Evolutionary conservation across 2,888 invertebrate genomes (phyloP).

Genomic region (Hydraecia micacea): DNA sequence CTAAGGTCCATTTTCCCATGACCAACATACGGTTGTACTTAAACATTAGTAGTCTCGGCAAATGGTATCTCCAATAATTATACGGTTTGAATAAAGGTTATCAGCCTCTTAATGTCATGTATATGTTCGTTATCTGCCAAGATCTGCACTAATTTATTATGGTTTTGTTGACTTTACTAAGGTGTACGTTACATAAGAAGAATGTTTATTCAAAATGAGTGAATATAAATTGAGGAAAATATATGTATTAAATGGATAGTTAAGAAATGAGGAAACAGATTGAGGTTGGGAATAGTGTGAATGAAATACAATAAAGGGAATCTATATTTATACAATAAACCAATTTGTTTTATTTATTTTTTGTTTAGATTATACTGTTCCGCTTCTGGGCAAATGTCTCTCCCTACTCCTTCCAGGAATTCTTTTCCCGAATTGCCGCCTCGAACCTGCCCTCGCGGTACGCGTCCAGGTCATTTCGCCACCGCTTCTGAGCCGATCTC

Average conservation of each 20-base stretch:
- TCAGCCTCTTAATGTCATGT: slow-evolving; percentile 87
- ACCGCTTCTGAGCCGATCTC: not conserved
- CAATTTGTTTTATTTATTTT: not conserved
- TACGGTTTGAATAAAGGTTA: slow-evolving; percentile 87
- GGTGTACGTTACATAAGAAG: slow-evolving; percentile 31
- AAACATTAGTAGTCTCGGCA: slow-evolving; percentile 81
- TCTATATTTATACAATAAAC: not conserved
- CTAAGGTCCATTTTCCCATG: slow-evolving; percentile 72
- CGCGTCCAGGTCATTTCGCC: not conserved
- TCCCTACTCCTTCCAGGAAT: not conserved
- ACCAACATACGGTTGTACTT: slow-evolving; percentile 65
- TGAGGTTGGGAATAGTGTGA: not conserved
- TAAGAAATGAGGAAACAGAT: not conserved
- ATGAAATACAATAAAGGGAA: not conserved
- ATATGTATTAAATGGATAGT: slow-evolving; percentile 1
- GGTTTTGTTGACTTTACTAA: slow-evolving; percentile 62
- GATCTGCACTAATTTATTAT: slow-evolving; percentile 78
- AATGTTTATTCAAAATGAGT: slow-evolving; percentile 12
- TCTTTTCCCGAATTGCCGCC: not conserved
- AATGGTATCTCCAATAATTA: slow-evolving; percentile 89
- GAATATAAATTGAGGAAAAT: slow-evolving; percentile 15
- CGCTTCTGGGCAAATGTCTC: too few relatives aligned
- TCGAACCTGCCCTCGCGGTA: not conserved
- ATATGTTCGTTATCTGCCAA: slow-evolving; percentile 80
- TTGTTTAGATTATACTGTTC: not conserved